These are phyloP conservation scores for Sarcophaga carnaria DNA, from an alignment of 2,888 invertebrate species.

Conservation along the genomic window DNA sequence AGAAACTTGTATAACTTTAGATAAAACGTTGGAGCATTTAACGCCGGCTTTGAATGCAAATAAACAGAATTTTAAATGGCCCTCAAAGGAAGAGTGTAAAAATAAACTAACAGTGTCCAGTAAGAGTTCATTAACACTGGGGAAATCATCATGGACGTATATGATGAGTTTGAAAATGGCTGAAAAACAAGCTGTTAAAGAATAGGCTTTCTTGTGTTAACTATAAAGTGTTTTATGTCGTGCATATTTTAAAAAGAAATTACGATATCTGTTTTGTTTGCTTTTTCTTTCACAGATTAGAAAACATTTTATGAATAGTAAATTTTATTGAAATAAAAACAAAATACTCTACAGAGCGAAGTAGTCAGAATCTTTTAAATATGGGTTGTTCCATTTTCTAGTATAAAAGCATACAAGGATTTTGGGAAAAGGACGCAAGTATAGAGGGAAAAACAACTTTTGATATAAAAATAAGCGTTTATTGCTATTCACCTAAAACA, in stretches of 20 bases:
- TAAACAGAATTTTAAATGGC: constrained; percentile 73
- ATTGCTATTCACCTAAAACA: constrained; percentile 44
- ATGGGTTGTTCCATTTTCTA: neutral
- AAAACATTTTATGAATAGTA: too few species aligned
- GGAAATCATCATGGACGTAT: constrained; percentile 81
- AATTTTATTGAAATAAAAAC: too few species aligned
- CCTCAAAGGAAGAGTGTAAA: constrained; percentile 72
- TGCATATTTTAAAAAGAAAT: too few species aligned
- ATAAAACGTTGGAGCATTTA: constrained; percentile 75
- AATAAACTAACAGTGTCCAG: constrained; percentile 74
- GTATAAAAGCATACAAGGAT: neutral
- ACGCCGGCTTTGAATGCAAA: constrained; percentile 74
- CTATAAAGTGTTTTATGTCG: too few species aligned
- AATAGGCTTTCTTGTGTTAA: neutral
- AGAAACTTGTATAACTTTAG: constrained; percentile 72
- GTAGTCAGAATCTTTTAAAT: too few species aligned
- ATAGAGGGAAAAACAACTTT: neutral
- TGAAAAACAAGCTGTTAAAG: constrained; percentile 57
- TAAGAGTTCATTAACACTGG: constrained; percentile 76
- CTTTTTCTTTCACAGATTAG: too few species aligned
- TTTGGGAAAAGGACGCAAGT: too few species aligned
- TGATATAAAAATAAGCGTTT: neutral
- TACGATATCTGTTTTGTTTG: too few species aligned
- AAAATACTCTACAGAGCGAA: too few species aligned
- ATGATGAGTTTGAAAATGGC: constrained; percentile 72